Conservation (phyloP, 2,113 vertebrate species). For the Trematomus loennbergii region DNA sequence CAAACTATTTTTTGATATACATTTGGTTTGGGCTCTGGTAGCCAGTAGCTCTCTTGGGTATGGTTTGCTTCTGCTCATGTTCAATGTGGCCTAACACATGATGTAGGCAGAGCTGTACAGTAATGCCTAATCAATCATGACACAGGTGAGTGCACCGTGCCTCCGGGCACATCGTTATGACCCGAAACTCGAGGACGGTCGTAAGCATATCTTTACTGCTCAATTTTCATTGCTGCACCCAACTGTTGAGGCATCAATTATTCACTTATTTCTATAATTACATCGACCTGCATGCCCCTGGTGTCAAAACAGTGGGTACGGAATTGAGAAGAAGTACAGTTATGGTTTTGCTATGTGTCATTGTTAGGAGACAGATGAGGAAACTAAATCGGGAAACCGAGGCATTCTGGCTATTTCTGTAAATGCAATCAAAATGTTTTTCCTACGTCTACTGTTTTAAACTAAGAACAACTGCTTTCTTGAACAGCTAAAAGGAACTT, state of each 20-base stretch:
- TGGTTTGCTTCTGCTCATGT: constrained; percentile 17
- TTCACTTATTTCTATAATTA: constrained; percentile 61
- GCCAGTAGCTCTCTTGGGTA: constrained; percentile 1
- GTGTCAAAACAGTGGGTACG: constrained; percentile 20
- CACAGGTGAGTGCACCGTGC: constrained; percentile 29
- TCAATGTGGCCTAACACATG: constrained; percentile 39
- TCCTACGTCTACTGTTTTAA: neutral
- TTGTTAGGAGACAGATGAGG: constrained; percentile 13
- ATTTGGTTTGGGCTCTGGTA: neutral
- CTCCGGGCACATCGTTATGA: constrained; percentile 31
- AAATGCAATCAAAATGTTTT: constrained; percentile 9
- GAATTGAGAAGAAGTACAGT: neutral
- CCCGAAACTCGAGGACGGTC: constrained; percentile 15
- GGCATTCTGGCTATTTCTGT: neutral
- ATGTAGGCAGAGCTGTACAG: constrained; percentile 14
- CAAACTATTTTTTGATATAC: neutral
- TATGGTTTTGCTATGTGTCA: constrained; percentile 19
- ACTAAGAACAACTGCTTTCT: constrained; percentile 20
- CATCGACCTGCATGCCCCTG: constrained; percentile 1
- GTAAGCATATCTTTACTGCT: constrained; percentile 54
- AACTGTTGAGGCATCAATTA: constrained; percentile 63
- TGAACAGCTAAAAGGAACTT: constrained; percentile 43
- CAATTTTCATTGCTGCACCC: constrained; percentile 26
- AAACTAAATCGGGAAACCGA: constrained; percentile 5
- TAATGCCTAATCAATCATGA: constrained; percentile 44